A percentile compares a stretch with the other conserved stretches of the same genome.
These are phyloP conservation scores for Albula goreensis DNA, from an alignment of 2,113 vertebrate genomes.

Conservation along the genomic window DNA sequence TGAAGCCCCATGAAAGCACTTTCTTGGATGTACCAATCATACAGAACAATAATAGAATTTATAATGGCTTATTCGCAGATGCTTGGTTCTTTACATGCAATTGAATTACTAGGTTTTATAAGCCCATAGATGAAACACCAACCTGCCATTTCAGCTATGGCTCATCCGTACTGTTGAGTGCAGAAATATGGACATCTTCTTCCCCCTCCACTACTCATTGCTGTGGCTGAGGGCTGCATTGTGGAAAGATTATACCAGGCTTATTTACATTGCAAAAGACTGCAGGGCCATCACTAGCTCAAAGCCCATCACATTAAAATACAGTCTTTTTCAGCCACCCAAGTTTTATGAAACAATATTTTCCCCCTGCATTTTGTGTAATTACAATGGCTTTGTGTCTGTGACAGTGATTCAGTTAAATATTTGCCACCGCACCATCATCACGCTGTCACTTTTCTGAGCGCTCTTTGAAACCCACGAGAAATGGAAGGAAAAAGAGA, in stretches of 20 bases:
- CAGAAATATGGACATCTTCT: background rate
- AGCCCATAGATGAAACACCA: background rate
- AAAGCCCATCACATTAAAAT: constrained; percentile 20
- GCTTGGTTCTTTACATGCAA: background rate
- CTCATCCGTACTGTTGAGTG: background rate
- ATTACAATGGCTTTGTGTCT: constrained; percentile 30
- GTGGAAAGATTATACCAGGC: background rate
- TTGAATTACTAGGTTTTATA: background rate
- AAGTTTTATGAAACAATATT: constrained; percentile 24
- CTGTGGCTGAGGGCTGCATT: background rate
- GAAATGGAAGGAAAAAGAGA: constrained; percentile 9
- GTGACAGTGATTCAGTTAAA: constrained; percentile 30
- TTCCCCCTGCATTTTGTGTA: constrained; percentile 17
- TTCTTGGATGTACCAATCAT: too few species aligned
- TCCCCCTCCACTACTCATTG: background rate
- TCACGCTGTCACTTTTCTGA: constrained; percentile 30
- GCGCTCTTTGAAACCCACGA: constrained; percentile 38
- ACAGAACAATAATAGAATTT: too few species aligned
- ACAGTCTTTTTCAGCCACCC: background rate
- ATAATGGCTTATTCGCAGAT: too few species aligned
- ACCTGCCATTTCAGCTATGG: background rate
- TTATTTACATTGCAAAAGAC: constrained; percentile 26
- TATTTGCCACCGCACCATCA: constrained; percentile 26
- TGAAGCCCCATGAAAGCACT: too few species aligned
- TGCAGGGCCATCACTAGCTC: background rate